Base-by-base conservation (phyloP, 2,797 vertebrate species). In the Pipistrellus kuhlii region DNA sequence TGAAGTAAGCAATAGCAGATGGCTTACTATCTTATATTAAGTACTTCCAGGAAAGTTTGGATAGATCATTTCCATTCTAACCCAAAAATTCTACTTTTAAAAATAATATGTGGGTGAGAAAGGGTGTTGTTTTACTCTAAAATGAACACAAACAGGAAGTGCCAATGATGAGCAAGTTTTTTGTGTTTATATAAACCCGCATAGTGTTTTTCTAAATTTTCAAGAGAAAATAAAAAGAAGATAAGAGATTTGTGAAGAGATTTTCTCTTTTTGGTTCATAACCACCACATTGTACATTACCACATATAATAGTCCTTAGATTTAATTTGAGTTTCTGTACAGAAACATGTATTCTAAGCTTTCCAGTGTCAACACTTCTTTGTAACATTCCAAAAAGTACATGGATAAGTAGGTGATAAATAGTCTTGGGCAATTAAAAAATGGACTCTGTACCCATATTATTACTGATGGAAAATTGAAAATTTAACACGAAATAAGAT, bases 151-250 rank as follows among this genome's bases (percentile, higher is more conserved):
- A 94, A 76, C 0, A 41, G 9, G 9, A 35, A 87, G 41, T 62
- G 17, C 8, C 21, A 78, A 32, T 81, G 73, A 48, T 85, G 59
- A 85, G 25, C 25, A 96, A 88, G 15, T 73, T 32, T 88, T 85
- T 69, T n/a, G 7, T 75, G 71, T 77, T 77, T 88, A 2, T 77
- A 32, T 88, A 77, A 95, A 66, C 1, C 2, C 38, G 48, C n/a
- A 55, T 44, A 91, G 5, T 46, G 66, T 92, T 90, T 90, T 55
- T 51, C 55, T 85, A 77, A 90, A 90, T 93, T 90, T 91, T 8
- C 30, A 77, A 8, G 21, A 66, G 30, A 71, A 72, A 83, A 64
- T 72, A 64, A 72, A 66, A 17, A 84, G 20, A 81, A 10, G 23
- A 95, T 23, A 95, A 94, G 82, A n/a, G 4, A 64, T 48, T 8